Evolutionary conservation across 2,113 vertebrate species (phyloP), one percentile per base, ranked within the genome.

Genomic region (Taurulus bubalis): DNA sequence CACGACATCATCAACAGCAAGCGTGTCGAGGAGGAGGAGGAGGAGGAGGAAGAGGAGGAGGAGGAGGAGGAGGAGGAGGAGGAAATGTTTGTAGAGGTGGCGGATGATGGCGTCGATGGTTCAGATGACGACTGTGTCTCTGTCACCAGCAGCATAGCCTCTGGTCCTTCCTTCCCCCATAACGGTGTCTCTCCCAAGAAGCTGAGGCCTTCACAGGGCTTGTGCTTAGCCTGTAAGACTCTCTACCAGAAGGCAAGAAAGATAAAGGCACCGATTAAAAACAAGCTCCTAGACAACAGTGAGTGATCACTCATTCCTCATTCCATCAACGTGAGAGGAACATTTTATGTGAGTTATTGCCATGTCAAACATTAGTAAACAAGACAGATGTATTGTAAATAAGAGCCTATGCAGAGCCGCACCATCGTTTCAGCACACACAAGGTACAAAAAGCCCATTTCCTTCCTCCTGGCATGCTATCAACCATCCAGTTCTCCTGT

Each of bases 271-370:
- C 63, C 84, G 7, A n/a, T 84, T 9, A 76, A 60, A 71, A 59
- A 64, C 40, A 92, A 90, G 77, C 73, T 83, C 18, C 30, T 75
- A 9, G 69, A 91, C 65, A 89, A 80, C 1, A 82, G 92, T 93
- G 30, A 73, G 90, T 66, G 16, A 12, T 58, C 26, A 59, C 10
- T 26, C 0, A 1, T 53, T 26, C 3, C 0, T 55, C 9, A 0
- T 40, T 3, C 18, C 0, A 24, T 22, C 24, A 55, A 62, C 32
- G 30, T 2, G 28, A 51, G 22, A 68, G 1, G 0, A 6, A 53
- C 51, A 3, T 32, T 3, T 8, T 2, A 7, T 22, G 49, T 51
- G 49, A 8, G 20, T 51, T 20, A 51, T 18, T 38, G 40, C 24
- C n/a, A n/a, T 24, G 34, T 8, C 18, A 70, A 32, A 30, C 1